These are phyloP conservation scores for Gadus chalcogrammus DNA, from an alignment of 2,113 vertebrate species.

Conservation along the genomic window DNA sequence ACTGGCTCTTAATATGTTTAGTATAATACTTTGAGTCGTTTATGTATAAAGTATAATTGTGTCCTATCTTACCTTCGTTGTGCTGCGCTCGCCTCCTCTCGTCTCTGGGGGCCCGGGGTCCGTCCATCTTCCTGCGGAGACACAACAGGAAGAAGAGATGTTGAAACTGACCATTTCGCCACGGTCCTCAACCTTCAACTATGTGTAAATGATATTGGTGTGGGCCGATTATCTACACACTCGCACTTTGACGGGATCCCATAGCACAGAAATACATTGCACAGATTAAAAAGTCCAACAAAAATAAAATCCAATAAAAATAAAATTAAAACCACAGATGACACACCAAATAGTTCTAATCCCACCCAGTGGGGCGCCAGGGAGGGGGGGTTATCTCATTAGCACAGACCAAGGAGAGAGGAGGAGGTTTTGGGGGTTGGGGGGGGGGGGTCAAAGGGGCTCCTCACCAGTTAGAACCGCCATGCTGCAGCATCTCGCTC, in stretches of 20 bases:
- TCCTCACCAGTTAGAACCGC: slow-evolving; percentile 74
- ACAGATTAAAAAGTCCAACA: no score
- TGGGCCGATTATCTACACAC: no score
- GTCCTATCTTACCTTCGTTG: slow-evolving; percentile 78
- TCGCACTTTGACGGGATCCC: no score
- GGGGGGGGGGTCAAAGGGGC: slow-evolving; percentile 54
- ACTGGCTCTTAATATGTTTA: no score
- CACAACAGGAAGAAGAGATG: slow-evolving; percentile 10
- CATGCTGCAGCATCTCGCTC: slow-evolving; percentile 73
- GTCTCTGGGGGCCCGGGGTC: slow-evolving; percentile 82
- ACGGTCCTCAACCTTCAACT: no score
- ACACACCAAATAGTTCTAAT: not conserved
- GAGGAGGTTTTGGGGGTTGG: slow-evolving; percentile 15
- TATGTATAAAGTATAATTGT: not conserved
- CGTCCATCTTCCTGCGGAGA: slow-evolving; percentile 81
- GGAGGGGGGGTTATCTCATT: no score
- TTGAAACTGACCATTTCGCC: not conserved
- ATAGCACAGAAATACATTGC: no score
- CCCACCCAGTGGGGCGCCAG: no score
- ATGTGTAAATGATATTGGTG: no score
- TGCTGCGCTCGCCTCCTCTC: slow-evolving; percentile 87
- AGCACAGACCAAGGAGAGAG: slow-evolving; percentile 29
- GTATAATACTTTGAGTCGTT: not conserved
- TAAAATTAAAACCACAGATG: not conserved
- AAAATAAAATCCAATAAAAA: no score